phyloP scores from a whole-genome alignment of 1,140 invertebrate genomes.

The Drusus annulatus region DNA sequence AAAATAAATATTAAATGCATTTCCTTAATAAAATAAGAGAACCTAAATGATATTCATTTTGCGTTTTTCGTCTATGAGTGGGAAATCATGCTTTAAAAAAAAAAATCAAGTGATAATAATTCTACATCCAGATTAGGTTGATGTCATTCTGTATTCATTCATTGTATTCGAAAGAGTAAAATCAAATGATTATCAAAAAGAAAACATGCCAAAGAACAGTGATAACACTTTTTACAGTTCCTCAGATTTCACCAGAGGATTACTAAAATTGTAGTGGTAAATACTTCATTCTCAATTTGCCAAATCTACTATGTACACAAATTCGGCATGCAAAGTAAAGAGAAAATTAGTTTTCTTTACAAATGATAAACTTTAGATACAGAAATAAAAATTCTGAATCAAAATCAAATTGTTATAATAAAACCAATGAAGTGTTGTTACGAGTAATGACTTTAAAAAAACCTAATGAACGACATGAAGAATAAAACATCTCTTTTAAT shows the following conservation, averaged over 20 bases:
- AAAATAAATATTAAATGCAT: no score
- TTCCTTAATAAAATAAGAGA: no score
- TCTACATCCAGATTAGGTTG: slow-evolving; percentile 39
- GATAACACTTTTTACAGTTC: neutral
- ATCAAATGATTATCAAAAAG: neutral
- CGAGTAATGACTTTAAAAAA: neutral
- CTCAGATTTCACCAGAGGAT: no score
- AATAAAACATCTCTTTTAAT: no score
- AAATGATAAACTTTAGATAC: neutral
- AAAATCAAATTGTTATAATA: slow-evolving; percentile 21
- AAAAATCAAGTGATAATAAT: neutral
- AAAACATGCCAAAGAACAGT: neutral
- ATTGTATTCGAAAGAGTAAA: slow-evolving; percentile 2
- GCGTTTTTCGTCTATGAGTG: neutral
- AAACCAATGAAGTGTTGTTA: slow-evolving; percentile 2
- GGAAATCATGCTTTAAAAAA: slow-evolving; percentile 8
- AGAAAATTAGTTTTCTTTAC: no score
- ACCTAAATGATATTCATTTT: no score
- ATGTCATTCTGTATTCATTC: slow-evolving; percentile 8
- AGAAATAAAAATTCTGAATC: slow-evolving; percentile 19
- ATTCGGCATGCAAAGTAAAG: slow-evolving; percentile 4
- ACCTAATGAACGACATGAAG: no score
- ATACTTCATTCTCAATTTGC: neutral
- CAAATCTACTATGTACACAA: neutral
- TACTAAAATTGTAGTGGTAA: no score